Evolutionary conservation across 1,140 invertebrate genomes (phyloP).

Genomic region (Phthorimaea operculella): DNA sequence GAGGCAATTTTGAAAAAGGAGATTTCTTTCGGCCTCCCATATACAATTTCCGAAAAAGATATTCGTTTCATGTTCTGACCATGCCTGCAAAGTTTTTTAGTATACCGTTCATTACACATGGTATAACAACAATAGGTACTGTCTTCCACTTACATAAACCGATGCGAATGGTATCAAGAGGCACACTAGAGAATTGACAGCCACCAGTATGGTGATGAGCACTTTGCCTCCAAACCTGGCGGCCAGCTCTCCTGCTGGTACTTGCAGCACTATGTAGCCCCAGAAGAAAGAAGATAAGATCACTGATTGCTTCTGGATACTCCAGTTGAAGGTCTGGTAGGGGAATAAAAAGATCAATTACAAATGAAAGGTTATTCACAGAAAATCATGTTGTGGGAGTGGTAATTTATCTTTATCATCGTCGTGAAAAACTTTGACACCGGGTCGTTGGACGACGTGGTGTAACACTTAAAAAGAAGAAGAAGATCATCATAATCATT

Average conservation of each 20-base stretch:
- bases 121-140: neutral
- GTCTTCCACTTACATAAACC: constrained; percentile 34
- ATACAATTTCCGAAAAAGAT: too few species aligned
- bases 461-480: too few species aligned
- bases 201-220: constrained; percentile 37
- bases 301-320: constrained; percentile 67
- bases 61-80: too few species aligned
- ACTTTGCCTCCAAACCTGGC: constrained; percentile 70
- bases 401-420: neutral
- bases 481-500: too few species aligned
- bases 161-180: constrained; percentile 40
- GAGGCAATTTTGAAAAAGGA: too few species aligned
- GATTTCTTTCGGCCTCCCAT: too few species aligned
- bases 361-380: too few species aligned
- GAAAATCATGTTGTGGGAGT: constrained; percentile 6
- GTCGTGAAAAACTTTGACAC: neutral
- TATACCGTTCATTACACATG: too few species aligned
- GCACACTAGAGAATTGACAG: constrained; percentile 42
- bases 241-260: constrained; percentile 72
- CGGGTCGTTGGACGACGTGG: too few species aligned
- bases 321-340: constrained; percentile 69
- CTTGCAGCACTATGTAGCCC: constrained; percentile 68
- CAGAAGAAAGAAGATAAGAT: constrained; percentile 72
- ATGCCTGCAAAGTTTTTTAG: too few species aligned
- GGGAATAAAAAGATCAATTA: too few species aligned